Evolutionary conservation across 2,797 vertebrate species (phyloP), one percentile per base, ranked within the genome.

Genomic region (Triplophysa yarkandensis): DNA sequence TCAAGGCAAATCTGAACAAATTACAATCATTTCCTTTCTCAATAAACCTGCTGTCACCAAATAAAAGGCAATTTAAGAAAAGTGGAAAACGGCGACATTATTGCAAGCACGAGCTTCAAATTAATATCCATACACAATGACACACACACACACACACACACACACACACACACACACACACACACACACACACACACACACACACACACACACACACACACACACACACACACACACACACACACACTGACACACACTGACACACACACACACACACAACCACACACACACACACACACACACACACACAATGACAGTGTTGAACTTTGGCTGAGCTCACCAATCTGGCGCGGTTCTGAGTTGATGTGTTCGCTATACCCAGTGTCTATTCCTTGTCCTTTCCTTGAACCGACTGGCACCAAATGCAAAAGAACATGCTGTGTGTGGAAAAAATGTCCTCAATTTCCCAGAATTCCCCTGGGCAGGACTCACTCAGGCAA

Each of bases 251-350:
- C 32, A 36, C 9, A 36, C 34, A 36, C 34, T n/a, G n/a, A n/a
- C n/a, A n/a, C n/a, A n/a, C n/a, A n/a, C n/a, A n/a, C n/a, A n/a
- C n/a, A n/a, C n/a, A 7, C 5, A 34, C 7, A 1, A 9, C 7
- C 32, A 34, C 6, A 34, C 7, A 34, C 8, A 44, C 44, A 23
- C 17, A 36, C 13, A 25, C 16, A 44, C 19, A 43, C 19, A n/a
- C 13, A 58, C 36, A 48, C 5, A 41, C 13, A 14, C 21, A 44
- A 25, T 2, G 6, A 44, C 21, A 27, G 52, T 46, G 48, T 41
- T 77, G 75, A 81, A 81, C 71, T 77, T 81, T 77, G 76, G 79
- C 71, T 71, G 66, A 77, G 75, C 66, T 71, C 62, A 21, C 23
- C 23, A 19, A 44, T 57, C n/a, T 61, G 66, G 30, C 67, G 46